Evolutionary conservation across 2,888 invertebrate genomes (phyloP), one percentile per base, ranked within the genome.

Genomic region (Metalampra italica): DNA sequence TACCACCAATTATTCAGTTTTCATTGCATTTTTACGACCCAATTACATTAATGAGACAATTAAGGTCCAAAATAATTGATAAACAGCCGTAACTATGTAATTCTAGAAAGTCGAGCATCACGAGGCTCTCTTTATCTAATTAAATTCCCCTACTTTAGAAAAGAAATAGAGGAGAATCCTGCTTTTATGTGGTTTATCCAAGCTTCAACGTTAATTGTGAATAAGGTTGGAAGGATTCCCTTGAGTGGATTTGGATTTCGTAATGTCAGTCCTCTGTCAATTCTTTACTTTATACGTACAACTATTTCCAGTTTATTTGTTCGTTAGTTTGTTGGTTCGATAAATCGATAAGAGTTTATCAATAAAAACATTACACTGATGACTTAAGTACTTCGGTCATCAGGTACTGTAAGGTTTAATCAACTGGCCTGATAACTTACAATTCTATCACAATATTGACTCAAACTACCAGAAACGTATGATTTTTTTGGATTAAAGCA

Each of bases 131-230:
- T 47, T 36, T 45, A 8, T n/a, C 55, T 66, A 69, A 71, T 71
- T 68, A 64, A 65, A 66, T 65, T 64, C 52, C 46, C 53, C 54
- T 64, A 63, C 52, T 57, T 60, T 60, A 53, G 55, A 32, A 32
- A 32, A n/a, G 11, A 34, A 34, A 11, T 9, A 36, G 7, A n/a
- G n/a, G n/a, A 7, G 3, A 9, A 9, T 8, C 3, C 5, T n/a
- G 36, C 11, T 36, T 36, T 36, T 36, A 36, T 36, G 36, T n/a
- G 36, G 36, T 50, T 46, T 55, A 40, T 40, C 40, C 15, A 9
- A 40, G 43, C 30, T 43, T 43, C 30, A n/a, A 42, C 29, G 42
- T 12, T 42, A 29, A 42, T 42, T 42, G 29, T 12, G 42, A 11
- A 30, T n/a, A 12, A 30, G 8, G 22, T 11, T 40, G 15, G 22